phyloP scores from a whole-genome alignment of 2,113 vertebrate species.

The Carassius carassius region DNA sequence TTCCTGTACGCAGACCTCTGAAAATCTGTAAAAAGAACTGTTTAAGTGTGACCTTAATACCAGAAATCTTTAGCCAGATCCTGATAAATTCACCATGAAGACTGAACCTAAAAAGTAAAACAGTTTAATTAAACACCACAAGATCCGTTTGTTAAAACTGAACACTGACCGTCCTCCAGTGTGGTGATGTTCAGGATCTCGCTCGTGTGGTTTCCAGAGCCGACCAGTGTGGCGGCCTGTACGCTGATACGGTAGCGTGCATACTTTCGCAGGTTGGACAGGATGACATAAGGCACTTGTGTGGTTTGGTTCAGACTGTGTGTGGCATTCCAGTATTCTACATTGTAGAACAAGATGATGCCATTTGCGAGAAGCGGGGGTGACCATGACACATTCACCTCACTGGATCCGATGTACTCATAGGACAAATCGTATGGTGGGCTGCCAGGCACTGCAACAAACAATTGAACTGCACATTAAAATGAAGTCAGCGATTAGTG shows the following conservation, averaged over 20 bases:
- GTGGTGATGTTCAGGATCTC: constrained; percentile 81
- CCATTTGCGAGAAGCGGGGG: constrained; percentile 76
- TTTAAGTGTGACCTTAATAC: background rate
- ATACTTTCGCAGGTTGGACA: constrained; percentile 76
- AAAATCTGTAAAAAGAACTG: constrained; percentile 14
- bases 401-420: constrained; percentile 75
- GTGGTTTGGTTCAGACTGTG: constrained; percentile 75
- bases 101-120: constrained; percentile 14
- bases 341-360: constrained; percentile 73
- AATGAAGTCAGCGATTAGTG: background rate
- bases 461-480: constrained; percentile 13
- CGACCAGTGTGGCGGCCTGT: constrained; percentile 71
- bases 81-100: background rate
- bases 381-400: constrained; percentile 78
- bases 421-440: constrained; percentile 72
- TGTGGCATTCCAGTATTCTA: constrained; percentile 78
- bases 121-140: background rate
- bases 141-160: background rate
- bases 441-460: constrained; percentile 76
- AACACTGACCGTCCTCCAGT: constrained; percentile 77
- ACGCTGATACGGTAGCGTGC: constrained; percentile 71
- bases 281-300: constrained; percentile 53
- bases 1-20: background rate
- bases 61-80: background rate
- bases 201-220: constrained; percentile 77